Base-by-base conservation (phyloP, 1,140 invertebrate genomes). In the Alviniconcha marisindica region DNA sequence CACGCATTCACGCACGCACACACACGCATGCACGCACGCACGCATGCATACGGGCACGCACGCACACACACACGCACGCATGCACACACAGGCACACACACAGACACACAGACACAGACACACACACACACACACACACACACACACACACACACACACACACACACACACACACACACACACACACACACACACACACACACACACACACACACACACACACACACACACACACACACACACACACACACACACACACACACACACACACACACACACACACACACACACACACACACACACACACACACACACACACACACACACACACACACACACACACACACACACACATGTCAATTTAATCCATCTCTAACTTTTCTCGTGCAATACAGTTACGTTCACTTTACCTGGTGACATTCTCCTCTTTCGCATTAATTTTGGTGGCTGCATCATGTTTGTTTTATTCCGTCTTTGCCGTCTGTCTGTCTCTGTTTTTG, bases 61-160 rank as follows among this genome's bases (percentile, higher is more conserved):
- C 66, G 28, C 66, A 33, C 66, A 71, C 66, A 4, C 31, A 36
- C 28, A 5, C 15, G 36, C 31, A 71, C 7, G 28, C 15, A 15
- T 24, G 36, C 66, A 71, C 66, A 71, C 66, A 71, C 66, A 71
- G 28, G 36, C 66, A 71, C 66, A 71, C 66, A 71, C 66, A 36
- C 66, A 71, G 28, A 71, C 66, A 71, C 66, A 71, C 28, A 36
- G 4, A 71, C 66, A 71, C 33, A 36, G 28, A 36, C 66, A 36
- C 66, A 36, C 66, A 36, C 66, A 36, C 66, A 71, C 66, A 38
- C 66, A 71, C 66, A 38, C 3, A 71, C 21, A 71, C 66, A 36
- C 7, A 71, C 66, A 71, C 66, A 71, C 66, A 71, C 66, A 71
- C 66, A 71, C 66, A 33, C 66, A 71, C 66, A 36, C 28, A 40